Conservation (phyloP, 1,140 invertebrate species). For the Pinna nobilis region DNA sequence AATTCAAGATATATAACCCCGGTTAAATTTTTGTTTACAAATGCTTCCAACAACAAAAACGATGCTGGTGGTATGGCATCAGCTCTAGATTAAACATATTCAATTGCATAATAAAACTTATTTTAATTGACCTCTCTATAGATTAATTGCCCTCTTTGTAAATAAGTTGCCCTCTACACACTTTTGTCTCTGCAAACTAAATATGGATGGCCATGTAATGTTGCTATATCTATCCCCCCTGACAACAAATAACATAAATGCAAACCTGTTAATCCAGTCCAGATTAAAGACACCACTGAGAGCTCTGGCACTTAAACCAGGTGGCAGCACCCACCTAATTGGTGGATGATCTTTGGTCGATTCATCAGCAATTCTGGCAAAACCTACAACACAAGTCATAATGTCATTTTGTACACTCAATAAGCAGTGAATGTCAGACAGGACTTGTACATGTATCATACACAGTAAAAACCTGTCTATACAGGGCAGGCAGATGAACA, state of each 20-base stretch:
- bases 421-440: too few species aligned
- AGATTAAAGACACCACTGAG: slow-evolving; percentile 96
- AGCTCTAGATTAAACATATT: too few species aligned
- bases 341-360: slow-evolving; percentile 91
- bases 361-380: slow-evolving; percentile 90
- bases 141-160: too few species aligned
- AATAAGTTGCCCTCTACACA: neutral
- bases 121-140: too few species aligned
- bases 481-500: too few species aligned
- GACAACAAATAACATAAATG: slow-evolving; percentile 33
- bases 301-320: slow-evolving; percentile 92
- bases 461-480: too few species aligned
- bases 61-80: too few species aligned
- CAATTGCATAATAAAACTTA: too few species aligned
- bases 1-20: too few species aligned
- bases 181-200: neutral
- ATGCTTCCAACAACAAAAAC: too few species aligned
- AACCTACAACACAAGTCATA: slow-evolving; percentile 79
- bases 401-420: neutral
- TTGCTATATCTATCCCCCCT: slow-evolving; percentile 82
- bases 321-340: slow-evolving; percentile 96
- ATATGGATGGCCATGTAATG: neutral
- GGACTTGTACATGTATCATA: too few species aligned
- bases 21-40: too few species aligned
- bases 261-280: slow-evolving; percentile 91